Conservation (phyloP, 2,888 invertebrate species). For the Metalampra italica region DNA sequence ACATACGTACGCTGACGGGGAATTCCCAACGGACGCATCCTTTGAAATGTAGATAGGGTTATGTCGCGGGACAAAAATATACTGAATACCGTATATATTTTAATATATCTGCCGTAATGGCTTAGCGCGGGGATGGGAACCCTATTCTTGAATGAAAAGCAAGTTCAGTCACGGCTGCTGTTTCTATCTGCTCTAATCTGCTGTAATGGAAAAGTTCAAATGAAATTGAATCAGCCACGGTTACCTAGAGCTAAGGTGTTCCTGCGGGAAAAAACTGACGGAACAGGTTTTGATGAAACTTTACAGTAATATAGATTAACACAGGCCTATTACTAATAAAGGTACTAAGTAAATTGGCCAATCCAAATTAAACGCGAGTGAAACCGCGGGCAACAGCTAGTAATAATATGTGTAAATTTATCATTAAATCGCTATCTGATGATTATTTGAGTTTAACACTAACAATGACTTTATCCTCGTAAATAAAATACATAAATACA, state of each 20-base stretch:
- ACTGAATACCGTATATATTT: constrained; percentile 28
- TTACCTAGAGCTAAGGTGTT: not conserved
- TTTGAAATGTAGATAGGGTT: constrained; percentile 50
- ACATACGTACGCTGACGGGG: constrained; percentile 19
- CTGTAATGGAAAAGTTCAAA: constrained; percentile 8
- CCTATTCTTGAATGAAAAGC: constrained; percentile 2
- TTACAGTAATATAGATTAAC: too few relatives aligned
- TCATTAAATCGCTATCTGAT: not conserved
- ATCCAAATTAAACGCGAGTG: too few relatives aligned
- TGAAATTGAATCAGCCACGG: not conserved
- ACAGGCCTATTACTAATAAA: too few relatives aligned
- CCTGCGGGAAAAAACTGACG: not conserved
- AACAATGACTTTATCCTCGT: not conserved
- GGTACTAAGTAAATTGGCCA: too few relatives aligned
- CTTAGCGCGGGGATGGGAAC: constrained; percentile 6
- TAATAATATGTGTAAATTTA: too few relatives aligned
- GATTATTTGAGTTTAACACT: too few relatives aligned
- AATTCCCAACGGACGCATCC: constrained; percentile 34
- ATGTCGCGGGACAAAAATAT: constrained; percentile 29
- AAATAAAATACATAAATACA: constrained; percentile 3
- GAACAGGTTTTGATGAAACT: too few relatives aligned
- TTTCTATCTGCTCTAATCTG: constrained; percentile 1
- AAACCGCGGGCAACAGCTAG: too few relatives aligned
- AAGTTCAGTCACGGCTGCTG: constrained; percentile 1
- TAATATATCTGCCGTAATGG: constrained; percentile 19